phyloP scores from a whole-genome alignment of 2,888 invertebrate genomes.

The Dendrolimus pini region DNA sequence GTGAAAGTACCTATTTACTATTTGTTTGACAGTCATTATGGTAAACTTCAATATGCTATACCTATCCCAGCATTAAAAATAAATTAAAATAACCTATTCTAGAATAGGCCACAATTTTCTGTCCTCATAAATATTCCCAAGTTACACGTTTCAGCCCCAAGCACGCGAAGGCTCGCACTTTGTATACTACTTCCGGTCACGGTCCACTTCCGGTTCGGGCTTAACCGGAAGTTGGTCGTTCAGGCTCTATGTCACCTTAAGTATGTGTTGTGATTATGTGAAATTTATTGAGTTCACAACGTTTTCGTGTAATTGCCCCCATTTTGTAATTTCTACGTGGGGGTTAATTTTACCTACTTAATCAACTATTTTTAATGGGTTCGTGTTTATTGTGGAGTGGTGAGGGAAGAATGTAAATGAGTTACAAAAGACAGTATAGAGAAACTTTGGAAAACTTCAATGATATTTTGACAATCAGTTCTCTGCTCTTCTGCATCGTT shows the following conservation, averaged over 20 bases:
- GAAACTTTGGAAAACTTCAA: no score
- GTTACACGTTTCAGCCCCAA: slow-evolving; percentile 1
- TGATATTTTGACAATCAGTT: no score
- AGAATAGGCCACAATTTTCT: neutral
- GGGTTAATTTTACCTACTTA: neutral
- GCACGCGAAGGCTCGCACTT: slow-evolving; percentile 72
- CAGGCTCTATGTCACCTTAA: slow-evolving; percentile 67
- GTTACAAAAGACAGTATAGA: no score
- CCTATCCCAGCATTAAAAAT: neutral
- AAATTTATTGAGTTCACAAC: slow-evolving; percentile 49
- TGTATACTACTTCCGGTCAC: slow-evolving; percentile 67
- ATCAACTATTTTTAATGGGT: neutral
- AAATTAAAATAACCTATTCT: neutral
- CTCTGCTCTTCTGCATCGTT: no score
- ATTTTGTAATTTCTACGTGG: neutral
- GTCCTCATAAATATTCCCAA: neutral
- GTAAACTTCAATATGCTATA: no score
- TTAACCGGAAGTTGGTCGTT: slow-evolving; percentile 55
- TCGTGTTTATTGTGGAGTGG: no score
- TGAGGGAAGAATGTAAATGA: no score
- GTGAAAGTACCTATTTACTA: no score
- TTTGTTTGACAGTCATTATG: no score
- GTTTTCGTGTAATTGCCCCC: slow-evolving; percentile 43
- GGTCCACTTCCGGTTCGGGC: slow-evolving; percentile 35
- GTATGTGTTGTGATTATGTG: slow-evolving; percentile 61